Base-by-base conservation (phyloP, 2,797 vertebrate species). In the Mareca strepera region DNA sequence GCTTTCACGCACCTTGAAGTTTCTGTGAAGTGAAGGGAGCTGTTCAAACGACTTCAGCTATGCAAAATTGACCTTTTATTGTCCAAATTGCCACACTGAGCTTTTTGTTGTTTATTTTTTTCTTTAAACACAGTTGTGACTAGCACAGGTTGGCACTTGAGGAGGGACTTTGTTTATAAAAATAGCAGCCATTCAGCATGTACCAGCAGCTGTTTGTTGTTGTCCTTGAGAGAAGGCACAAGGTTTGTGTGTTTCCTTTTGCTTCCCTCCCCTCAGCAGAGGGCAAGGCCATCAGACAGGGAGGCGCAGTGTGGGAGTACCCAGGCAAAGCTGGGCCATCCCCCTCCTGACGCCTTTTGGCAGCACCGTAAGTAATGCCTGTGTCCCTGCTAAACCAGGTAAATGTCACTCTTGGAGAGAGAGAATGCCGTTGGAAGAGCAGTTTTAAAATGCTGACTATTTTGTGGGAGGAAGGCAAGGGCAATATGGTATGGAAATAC, bases 1-100 rank as follows among this genome's bases (percentile, higher is more conserved):
- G 13, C 29, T 37, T 73, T 66, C 75, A 3, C 0, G 1, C n/a
- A 17, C 64, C 39, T 73, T 14, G 1, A 25, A 0, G 4, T 60
- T 63, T 48, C 59, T 8, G 28, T 68, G 39, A 56, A 62, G 48
- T 11, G 26, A 87, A 64, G 6, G 22, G 58, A 11, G 48, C 68
- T 74, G 69, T 82, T 89, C 60, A 68, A 33, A 29, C 31, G 17
- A 8, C 35, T 56, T 2, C 2, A n/a, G 20, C 66, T 59, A 3
- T n/a, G 69, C 66, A 58, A 74, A 80, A 26, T 55, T 60, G 64
- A 37, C 41, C 60, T 87, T 72, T 35, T 48, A 21, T 87, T 66
- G 16, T 84, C 26, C 23, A 46, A 70, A 1, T 37, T 2, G 7
- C 55, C 46, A 69, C 46, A 35, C 22, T 79, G 55, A 23, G 50